Conservation (phyloP, 2,113 vertebrate species). For the Callithrix jacchus region DNA sequence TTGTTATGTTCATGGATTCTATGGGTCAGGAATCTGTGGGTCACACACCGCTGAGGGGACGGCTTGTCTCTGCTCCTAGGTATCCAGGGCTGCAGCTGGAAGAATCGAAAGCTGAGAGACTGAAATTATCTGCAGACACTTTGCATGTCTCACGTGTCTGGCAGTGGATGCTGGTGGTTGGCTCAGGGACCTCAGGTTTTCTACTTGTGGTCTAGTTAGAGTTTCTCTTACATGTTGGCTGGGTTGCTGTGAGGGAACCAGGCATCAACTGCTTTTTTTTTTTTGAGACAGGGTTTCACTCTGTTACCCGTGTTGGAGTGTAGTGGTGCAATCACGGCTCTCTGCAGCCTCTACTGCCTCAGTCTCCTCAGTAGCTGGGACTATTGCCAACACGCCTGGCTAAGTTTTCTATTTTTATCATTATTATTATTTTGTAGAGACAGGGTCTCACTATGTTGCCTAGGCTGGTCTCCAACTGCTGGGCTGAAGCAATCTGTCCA, state of each 20-base stretch:
- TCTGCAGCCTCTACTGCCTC: no score
- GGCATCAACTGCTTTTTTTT: background rate
- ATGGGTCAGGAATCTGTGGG: background rate
- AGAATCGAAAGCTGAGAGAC: background rate
- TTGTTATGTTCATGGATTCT: background rate
- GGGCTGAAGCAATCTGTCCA: no score
- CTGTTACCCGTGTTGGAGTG: background rate
- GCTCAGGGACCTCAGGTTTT: background rate
- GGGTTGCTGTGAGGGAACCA: background rate
- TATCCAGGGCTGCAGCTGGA: background rate
- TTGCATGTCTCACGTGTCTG: rapidly evolving
- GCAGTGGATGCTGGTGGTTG: background rate
- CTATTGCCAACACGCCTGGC: no score
- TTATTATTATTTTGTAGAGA: no score
- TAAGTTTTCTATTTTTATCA: background rate
- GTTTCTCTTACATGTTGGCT: background rate
- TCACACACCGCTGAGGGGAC: background rate
- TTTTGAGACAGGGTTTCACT: background rate
- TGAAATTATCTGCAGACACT: background rate
- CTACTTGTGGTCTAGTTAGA: background rate
- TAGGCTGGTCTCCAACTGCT: no score
- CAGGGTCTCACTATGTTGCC: no score
- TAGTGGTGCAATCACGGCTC: no score
- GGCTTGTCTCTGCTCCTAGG: background rate
- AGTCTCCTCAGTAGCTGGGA: no score